Percentiles rank a stretch among this genome's conserved stretches.
Evolutionary conservation across 1,140 invertebrate genomes (phyloP).

Genomic region (Papilio aristodemus): DNA sequence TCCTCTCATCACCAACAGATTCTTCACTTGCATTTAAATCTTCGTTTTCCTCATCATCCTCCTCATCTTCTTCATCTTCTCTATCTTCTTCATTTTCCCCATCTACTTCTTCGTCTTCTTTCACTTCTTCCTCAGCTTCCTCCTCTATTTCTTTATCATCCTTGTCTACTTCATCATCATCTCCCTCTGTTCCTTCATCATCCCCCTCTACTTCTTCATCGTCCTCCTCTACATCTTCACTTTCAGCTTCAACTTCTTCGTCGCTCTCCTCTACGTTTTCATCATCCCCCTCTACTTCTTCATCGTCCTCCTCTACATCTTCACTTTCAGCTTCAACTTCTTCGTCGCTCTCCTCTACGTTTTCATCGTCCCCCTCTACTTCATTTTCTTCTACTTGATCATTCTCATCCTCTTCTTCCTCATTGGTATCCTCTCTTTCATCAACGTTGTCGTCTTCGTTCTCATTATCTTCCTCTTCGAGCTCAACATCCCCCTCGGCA

Average conservation of each 20-base stretch:
- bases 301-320: background rate
- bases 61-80: conserved; percentile 5
- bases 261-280: conserved; percentile 35
- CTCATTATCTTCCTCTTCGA: too few relatives aligned
- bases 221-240: conserved; percentile 22
- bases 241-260: conserved; percentile 28
- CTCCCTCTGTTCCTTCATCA: conserved; percentile 6
- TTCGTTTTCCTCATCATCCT: conserved; percentile 17
- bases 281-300: conserved; percentile 28
- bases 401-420: conserved; percentile 25
- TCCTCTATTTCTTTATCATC: conserved; percentile 24
- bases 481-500: too few relatives aligned
- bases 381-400: conserved; percentile 15
- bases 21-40: conserved; percentile 14
- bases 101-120: conserved; percentile 25
- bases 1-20: conserved; percentile 19
- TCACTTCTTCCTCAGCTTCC: conserved; percentile 3
- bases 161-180: conserved; percentile 30
- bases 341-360: conserved; percentile 34
- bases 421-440: conserved; percentile 34
- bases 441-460: too few relatives aligned
- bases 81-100: conserved; percentile 4
- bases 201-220: conserved; percentile 28
- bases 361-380: conserved; percentile 31
- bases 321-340: conserved; percentile 27